Percentiles rank a stretch among this genome's conserved stretches.
Conservation (phyloP, 1,140 invertebrate species). For the Planococcus citri region DNA sequence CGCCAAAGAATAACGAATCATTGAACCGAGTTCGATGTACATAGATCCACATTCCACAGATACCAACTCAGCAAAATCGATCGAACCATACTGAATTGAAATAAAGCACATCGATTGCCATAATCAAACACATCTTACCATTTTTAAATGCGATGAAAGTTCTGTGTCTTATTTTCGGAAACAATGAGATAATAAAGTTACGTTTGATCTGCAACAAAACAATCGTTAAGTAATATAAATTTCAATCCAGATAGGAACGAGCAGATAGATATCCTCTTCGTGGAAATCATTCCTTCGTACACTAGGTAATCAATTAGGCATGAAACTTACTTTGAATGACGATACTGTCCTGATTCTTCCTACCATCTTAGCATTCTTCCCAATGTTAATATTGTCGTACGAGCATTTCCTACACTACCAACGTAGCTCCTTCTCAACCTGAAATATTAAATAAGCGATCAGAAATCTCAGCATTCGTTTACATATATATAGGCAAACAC, state of each 20-base stretch:
- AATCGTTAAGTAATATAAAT: no score
- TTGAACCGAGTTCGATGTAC: no score
- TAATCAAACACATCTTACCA: slow-evolving; percentile 2
- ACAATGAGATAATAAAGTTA: background rate
- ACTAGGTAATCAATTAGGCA: no score
- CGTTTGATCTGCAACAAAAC: background rate
- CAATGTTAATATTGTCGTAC: background rate
- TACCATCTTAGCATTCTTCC: background rate
- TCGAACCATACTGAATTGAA: no score
- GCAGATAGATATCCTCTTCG: no score
- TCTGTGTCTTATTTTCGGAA: slow-evolving; percentile 10
- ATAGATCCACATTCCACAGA: no score
- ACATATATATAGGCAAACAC: no score
- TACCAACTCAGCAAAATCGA: no score
- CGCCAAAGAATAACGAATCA: no score
- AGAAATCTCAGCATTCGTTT: background rate
- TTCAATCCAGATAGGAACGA: no score
- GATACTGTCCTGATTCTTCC: background rate
- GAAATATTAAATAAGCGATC: background rate
- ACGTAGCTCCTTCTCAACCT: background rate
- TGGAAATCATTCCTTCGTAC: background rate
- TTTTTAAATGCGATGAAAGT: slow-evolving; percentile 20
- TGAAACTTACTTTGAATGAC: background rate
- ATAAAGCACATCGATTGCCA: background rate
- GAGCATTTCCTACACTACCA: background rate